phyloP scores from a whole-genome alignment of 2,888 invertebrate species.

The Dasysyrphus tricinctus region DNA sequence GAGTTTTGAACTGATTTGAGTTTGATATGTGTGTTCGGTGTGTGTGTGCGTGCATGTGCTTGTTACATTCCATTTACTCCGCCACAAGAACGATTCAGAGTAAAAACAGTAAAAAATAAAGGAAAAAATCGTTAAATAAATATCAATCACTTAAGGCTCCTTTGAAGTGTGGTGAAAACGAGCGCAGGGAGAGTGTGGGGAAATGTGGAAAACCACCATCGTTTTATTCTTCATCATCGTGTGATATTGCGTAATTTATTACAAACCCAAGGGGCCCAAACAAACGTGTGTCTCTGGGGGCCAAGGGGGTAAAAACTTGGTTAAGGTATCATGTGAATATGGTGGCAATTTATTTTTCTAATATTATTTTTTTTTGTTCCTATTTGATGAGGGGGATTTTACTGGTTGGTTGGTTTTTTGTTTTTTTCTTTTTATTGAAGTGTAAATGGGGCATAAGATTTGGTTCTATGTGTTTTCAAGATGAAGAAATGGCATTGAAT shows the following conservation, averaged over 20 bases:
- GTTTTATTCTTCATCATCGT: slow-evolving; percentile 20
- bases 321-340: slow-evolving; percentile 54
- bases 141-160: slow-evolving; percentile 71
- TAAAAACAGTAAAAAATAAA: not conserved
- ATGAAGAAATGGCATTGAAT: slow-evolving; percentile 43
- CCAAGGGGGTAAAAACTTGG: not conserved
- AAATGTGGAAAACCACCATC: slow-evolving; percentile 39
- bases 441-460: slow-evolving; percentile 68
- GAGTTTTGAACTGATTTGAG: slow-evolving; percentile 53
- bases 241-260: slow-evolving; percentile 68
- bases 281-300: not conserved
- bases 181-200: not conserved
- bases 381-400: slow-evolving; percentile 42
- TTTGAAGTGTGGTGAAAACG: slow-evolving; percentile 67
- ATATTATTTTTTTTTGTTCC: slow-evolving; percentile 38
- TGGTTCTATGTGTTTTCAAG: slow-evolving; percentile 34
- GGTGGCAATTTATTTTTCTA: slow-evolving; percentile 71
- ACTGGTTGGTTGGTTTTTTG: not conserved
- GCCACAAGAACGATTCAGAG: slow-evolving; percentile 21
- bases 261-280: slow-evolving; percentile 1
- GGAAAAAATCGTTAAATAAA: slow-evolving; percentile 65
- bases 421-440: slow-evolving; percentile 56
- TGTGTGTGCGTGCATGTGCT: slow-evolving; percentile 22
- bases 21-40: slow-evolving; percentile 2
- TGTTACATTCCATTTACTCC: slow-evolving; percentile 33